Percentiles rank a stretch among this genome's conserved stretches.
These are phyloP conservation scores for Ctenodactylus gundi DNA, from an alignment of 2,113 vertebrate genomes.

Conservation along the genomic window DNA sequence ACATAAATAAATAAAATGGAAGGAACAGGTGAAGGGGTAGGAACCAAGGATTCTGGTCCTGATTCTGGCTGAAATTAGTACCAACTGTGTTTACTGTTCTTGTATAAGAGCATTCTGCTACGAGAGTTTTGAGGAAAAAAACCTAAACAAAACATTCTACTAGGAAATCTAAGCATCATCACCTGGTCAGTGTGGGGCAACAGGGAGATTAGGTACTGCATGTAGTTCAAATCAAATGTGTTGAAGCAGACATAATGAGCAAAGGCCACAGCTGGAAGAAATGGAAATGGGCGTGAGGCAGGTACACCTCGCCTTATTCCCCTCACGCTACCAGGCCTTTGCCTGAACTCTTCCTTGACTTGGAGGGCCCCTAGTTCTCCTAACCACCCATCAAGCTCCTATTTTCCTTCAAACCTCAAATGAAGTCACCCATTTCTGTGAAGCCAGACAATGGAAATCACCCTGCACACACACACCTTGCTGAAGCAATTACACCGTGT, in stretches of 20 bases:
- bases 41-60: not conserved
- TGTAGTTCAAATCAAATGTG: no score
- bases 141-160: no score
- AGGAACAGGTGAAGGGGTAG: not conserved
- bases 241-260: not conserved
- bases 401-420: not conserved
- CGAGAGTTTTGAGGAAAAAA: not conserved
- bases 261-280: not conserved
- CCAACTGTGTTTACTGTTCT: not conserved
- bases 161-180: no score
- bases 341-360: not conserved
- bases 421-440: not conserved
- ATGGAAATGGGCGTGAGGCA: not conserved
- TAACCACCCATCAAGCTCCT: not conserved
- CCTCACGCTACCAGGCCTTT: not conserved
- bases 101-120: not conserved
- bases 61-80: not conserved
- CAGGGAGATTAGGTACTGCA: not conserved
- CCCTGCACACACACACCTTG: not conserved
- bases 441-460: not conserved
- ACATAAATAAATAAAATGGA: no score
- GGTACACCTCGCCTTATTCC: not conserved
- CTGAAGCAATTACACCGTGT: not conserved
- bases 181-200: not conserved
- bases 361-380: not conserved